Evolutionary conservation across 2,797 vertebrate species (phyloP).

Genomic region (Chiroxiphia lanceolata): DNA sequence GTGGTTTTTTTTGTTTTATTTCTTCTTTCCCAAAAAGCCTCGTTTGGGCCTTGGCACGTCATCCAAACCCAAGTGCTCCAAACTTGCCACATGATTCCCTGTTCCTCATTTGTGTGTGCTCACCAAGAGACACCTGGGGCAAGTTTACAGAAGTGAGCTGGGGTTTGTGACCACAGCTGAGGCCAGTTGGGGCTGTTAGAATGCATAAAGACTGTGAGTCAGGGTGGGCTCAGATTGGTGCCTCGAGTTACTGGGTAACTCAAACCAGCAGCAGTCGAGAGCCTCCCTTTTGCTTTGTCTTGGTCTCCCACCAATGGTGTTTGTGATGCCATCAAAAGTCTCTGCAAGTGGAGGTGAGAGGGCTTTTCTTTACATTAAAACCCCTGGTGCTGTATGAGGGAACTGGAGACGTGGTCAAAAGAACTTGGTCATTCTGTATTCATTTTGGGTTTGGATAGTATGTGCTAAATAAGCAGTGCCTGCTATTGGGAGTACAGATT

Average conservation of each 20-base stretch:
- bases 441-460: not conserved
- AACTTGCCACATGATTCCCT: not conserved
- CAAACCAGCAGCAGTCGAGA: not conserved
- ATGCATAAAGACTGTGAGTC: not conserved
- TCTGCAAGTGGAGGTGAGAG: not conserved
- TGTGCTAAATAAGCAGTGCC: not conserved
- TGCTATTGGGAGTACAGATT: not conserved
- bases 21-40: not conserved
- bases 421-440: not conserved
- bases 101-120: constrained; percentile 25
- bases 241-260: fast-evolving
- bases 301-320: fast-evolving
- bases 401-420: fast-evolving
- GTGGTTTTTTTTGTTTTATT: not conserved
- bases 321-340: not conserved
- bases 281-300: not conserved
- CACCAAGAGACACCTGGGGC: constrained; percentile 26
- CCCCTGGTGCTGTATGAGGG: not conserved
- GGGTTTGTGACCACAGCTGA: not conserved
- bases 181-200: not conserved
- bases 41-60: not conserved
- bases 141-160: constrained; percentile 29
- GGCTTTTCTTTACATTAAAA: not conserved
- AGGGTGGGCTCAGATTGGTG: not conserved
- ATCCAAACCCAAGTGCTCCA: not conserved